phyloP scores from a whole-genome alignment of 2,797 vertebrate species.

The Sebastes cheni region DNA sequence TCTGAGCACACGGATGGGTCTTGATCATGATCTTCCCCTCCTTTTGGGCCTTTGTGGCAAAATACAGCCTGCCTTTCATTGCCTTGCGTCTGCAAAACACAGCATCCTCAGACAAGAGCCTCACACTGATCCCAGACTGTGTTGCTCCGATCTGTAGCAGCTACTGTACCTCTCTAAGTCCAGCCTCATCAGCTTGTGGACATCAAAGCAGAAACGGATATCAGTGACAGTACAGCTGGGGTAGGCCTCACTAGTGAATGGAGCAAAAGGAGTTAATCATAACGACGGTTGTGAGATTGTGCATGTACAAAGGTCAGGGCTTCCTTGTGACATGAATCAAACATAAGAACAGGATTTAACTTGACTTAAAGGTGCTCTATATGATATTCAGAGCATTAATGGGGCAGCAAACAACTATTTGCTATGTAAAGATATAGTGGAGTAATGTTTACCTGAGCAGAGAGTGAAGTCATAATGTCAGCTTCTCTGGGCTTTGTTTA shows the following conservation, averaged over 20 bases:
- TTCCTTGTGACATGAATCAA: background rate
- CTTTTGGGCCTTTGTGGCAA: conserved; percentile 92
- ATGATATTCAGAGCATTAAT: too few species aligned
- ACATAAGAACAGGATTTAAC: conserved; percentile 9
- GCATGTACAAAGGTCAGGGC: background rate
- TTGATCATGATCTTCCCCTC: conserved; percentile 94
- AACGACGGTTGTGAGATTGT: background rate
- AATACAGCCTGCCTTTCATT: conserved; percentile 96
- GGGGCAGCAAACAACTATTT: too few species aligned
- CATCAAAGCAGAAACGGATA: conserved; percentile 93
- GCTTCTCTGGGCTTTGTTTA: too few species aligned
- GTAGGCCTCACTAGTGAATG: conserved; percentile 89
- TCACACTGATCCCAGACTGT: background rate
- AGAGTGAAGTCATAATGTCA: too few species aligned
- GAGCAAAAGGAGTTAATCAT: conserved; percentile 7
- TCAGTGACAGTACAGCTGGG: conserved; percentile 94
- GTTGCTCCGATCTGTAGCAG: background rate
- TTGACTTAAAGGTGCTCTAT: background rate
- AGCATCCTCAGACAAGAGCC: conserved; percentile 1
- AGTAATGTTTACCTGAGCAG: too few species aligned
- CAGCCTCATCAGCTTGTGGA: conserved; percentile 91
- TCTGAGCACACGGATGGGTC: conserved; percentile 90
- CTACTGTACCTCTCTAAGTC: conserved; percentile 89
- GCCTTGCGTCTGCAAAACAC: conserved; percentile 88
- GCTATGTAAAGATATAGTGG: too few species aligned